Base-by-base conservation (phyloP, 2,888 invertebrate genomes). In the Chromoteleia sp. region DNA sequence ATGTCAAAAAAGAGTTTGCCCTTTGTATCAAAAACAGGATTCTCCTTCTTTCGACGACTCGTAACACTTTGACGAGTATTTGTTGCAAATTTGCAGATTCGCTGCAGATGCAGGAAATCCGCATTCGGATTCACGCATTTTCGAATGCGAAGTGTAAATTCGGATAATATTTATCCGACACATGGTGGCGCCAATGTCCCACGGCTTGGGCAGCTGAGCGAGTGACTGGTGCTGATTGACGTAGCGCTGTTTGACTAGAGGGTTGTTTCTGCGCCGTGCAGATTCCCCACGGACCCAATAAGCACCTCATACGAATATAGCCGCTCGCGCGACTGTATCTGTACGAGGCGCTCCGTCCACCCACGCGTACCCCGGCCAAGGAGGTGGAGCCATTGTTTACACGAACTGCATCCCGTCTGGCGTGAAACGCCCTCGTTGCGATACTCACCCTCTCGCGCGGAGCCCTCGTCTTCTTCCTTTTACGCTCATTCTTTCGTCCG, bases 221-320 rank as follows among this genome's bases (percentile, higher is more conserved):
- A 90, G 90, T 90, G 91, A 90, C 90, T 89, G 89, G 91, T 91
- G 90, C 91, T 91, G 91, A 91, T 91, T 91, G 91, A 91, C 91
- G 91, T 90, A 88, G 89, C 88, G 88, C 88, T 91, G 91, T 91
- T 91, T 91, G 90, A 89, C 89, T 89, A 91, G 91, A 91, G 91
- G 91, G 91, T 91, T 89, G 91, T 89, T 90, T 89, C 89, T 87
- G 84, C 85, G 87, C 87, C 84, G 83, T 86, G 88, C 88, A 86
- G 86, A 88, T 87, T 88, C 89, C 89, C 90, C 87, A 81, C 86
- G 89, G 90, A 90, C 90, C 91, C 90, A 90, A 90, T 90, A 90
- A 90, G 89, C 90, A 88, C 89, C 89, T 89, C 88, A 84, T 85
- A 81, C 86, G 84, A 78, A 85, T 84, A 78, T 50, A 83, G 75